Evolutionary conservation across 2,797 vertebrate species (phyloP), one percentile per base, ranked within the genome.

Genomic region (Sebastolobus alascanus): DNA sequence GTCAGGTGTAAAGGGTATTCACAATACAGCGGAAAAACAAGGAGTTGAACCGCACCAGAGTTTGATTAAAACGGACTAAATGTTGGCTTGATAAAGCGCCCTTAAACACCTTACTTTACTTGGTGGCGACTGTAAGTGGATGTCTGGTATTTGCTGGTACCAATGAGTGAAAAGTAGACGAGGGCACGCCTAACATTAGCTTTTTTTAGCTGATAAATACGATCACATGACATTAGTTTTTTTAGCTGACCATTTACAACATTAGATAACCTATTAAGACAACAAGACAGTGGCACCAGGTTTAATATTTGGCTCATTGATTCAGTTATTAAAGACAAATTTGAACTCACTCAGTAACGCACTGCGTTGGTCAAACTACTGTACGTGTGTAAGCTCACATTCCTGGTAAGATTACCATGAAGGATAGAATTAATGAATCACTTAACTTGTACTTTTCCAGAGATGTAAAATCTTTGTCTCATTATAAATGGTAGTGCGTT

Each of bases 141-240:
- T 50, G 9, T 67, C 65, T 67, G 65, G 40, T 67, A 67, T 67
- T 50, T 67, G 27, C 65, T 31, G 40, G 40, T 25, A 20, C 25
- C 9, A 12, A 11, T 46, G 61, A 40, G n/a, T 63, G 22, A 65
- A 40, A 18, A 27, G 22, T 25, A 40, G 22, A 13, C 5, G 22
- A 8, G 20, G 12, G 22, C 20, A 63, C 22, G 60, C 1, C 35
- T 7, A n/a, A 20, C 31, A 35, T 43, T 67, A 31, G 46, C 6
- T n/a, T n/a, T n/a, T 4, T 50, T 33, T 52, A 52, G 46, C 16
- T 46, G 1, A 25, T 43, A 67, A 46, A 50, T 46, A 31, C 29
- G 11, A 50, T 31, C 18, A 52, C 66, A 52, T 33, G 0, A 31
- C 18, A 43, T 20, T 2, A 1, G 0, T n/a, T 31, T 9, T 46